phyloP scores from a whole-genome alignment of 1,140 invertebrate genomes.

The Drosophila orosa region DNA sequence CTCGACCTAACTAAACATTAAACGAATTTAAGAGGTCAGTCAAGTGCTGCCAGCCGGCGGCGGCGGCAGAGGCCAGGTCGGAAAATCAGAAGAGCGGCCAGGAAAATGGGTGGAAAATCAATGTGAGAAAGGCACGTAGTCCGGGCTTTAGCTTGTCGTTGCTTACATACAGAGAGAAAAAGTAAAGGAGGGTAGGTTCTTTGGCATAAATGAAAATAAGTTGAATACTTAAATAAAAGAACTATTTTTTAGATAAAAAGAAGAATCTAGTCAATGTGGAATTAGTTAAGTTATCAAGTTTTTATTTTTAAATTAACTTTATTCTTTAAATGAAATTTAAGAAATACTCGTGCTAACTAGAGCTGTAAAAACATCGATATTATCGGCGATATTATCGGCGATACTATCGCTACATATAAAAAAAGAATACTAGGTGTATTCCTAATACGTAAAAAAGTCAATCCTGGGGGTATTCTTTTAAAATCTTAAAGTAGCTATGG shows the following conservation, averaged over 20 bases:
- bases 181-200: background rate
- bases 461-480: too few relatives aligned
- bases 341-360: too few relatives aligned
- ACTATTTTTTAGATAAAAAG: background rate
- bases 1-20: constrained; percentile 79
- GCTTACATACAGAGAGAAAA: constrained; percentile 7
- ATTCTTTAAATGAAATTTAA: too few relatives aligned
- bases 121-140: constrained; percentile 33
- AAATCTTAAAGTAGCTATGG: too few relatives aligned
- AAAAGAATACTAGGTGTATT: too few relatives aligned
- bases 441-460: too few relatives aligned
- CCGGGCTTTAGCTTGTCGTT: constrained; percentile 19
- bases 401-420: too few relatives aligned
- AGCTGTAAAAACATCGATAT: too few relatives aligned
- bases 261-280: too few relatives aligned
- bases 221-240: too few relatives aligned
- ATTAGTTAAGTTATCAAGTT: background rate
- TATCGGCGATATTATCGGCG: too few relatives aligned
- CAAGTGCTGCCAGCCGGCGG: constrained; percentile 31
- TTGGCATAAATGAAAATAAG: too few relatives aligned
- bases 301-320: background rate
- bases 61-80: constrained; percentile 1
- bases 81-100: constrained; percentile 19
- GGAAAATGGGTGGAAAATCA: constrained; percentile 39
- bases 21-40: constrained; percentile 77